A percentile compares a stretch with the other conserved stretches of the same genome.
phyloP scores from a whole-genome alignment of 2,888 invertebrate genomes.

The Crocallis elinguaria region DNA sequence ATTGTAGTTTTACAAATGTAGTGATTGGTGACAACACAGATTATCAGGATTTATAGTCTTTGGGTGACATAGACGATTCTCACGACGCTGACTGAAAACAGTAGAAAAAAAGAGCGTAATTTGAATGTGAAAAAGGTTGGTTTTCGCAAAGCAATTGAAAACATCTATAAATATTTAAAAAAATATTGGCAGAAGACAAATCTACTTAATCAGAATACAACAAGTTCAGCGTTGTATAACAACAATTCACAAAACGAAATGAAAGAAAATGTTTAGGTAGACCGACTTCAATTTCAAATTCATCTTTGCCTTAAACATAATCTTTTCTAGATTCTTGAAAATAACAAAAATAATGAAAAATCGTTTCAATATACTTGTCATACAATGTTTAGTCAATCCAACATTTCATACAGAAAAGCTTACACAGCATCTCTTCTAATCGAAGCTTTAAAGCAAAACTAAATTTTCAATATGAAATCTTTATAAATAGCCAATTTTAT shows the following conservation, averaged over 20 bases:
- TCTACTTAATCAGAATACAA: no score
- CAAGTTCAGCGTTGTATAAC: no score
- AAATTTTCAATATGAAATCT: conserved; percentile 17
- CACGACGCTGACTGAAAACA: neutral
- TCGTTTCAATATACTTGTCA: conserved; percentile 18
- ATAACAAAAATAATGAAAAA: conserved; percentile 15
- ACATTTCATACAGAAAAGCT: conserved; percentile 26
- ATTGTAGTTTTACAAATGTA: no score
- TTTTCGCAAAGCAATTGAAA: conserved; percentile 26
- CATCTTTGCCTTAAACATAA: no score
- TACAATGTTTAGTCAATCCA: conserved; percentile 30
- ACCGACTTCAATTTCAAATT: no score
- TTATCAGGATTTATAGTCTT: no score
- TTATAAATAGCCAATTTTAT: conserved; percentile 7
- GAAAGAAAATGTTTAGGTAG: no score
- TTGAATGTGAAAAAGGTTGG: conserved; percentile 37
- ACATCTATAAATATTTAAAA: no score
- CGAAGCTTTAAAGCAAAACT: conserved; percentile 20
- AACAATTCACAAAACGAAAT: no score
- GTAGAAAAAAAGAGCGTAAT: neutral
- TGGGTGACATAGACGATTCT: neutral
- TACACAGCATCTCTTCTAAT: conserved; percentile 24
- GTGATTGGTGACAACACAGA: no score
- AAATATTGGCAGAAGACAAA: neutral
- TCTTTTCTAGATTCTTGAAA: neutral